Conservation (phyloP, 2,888 invertebrate genomes). For the Eristalis arbustorum region DNA sequence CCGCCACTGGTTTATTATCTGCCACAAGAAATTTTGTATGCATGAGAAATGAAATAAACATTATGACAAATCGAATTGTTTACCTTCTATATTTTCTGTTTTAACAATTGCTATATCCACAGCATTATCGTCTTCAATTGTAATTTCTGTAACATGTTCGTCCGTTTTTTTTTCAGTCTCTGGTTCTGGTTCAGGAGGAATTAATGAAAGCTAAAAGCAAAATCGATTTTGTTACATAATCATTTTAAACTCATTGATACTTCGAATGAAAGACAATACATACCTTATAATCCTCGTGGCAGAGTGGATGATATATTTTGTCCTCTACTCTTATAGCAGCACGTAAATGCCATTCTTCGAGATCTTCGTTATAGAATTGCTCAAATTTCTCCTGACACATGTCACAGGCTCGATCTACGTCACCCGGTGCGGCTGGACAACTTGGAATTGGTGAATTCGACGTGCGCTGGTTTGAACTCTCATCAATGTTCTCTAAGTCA, state of each 20-base stretch:
- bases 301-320: conserved; percentile 92
- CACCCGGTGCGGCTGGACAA: conserved; percentile 85
- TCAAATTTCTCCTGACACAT: conserved; percentile 97
- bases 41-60: background rate
- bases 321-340: conserved; percentile 90
- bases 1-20: conserved; percentile 8
- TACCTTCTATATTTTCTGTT: conserved; percentile 74
- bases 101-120: conserved; percentile 76
- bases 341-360: conserved; percentile 97
- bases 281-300: conserved; percentile 93
- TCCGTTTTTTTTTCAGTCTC: conserved; percentile 41
- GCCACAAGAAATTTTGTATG: background rate
- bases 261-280: background rate
- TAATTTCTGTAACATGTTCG: conserved; percentile 68
- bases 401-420: conserved; percentile 87
- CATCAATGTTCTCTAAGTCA: conserved; percentile 82
- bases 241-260: background rate
- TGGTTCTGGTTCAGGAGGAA: conserved; percentile 72
- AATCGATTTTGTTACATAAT: background rate
- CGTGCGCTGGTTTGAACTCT: conserved; percentile 82
- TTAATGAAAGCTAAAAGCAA: conserved; percentile 74
- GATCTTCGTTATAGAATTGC: conserved; percentile 97
- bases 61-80: background rate
- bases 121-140: conserved; percentile 77
- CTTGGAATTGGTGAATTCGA: conserved; percentile 84